Evolutionary conservation across 2,888 invertebrate species (phyloP).

Genomic region (Mycalesis mineus): DNA sequence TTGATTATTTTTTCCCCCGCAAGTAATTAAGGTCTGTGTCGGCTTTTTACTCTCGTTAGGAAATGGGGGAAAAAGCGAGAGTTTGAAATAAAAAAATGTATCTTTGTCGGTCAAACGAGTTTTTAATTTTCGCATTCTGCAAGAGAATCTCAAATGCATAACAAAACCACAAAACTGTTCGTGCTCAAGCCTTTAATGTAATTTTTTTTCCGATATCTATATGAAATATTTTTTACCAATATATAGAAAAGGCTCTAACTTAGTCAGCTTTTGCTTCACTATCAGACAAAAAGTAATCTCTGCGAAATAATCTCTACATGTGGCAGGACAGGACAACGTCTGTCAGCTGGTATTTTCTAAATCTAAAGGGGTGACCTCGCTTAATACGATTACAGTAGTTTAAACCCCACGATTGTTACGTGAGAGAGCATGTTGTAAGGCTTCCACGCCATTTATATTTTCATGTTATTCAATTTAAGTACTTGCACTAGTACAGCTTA

Average conservation of each 20-base stretch:
- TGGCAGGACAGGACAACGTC: too few species aligned
- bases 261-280: too few species aligned
- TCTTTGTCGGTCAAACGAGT: background rate
- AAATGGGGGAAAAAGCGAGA: slow-evolving; percentile 1
- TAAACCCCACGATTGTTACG: slow-evolving; percentile 5
- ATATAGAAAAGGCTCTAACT: too few species aligned
- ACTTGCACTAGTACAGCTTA: too few species aligned
- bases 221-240: too few species aligned
- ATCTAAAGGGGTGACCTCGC: slow-evolving; percentile 5
- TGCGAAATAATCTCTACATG: too few species aligned
- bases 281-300: too few species aligned
- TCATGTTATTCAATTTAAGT: background rate
- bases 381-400: slow-evolving; percentile 6
- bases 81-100: background rate
- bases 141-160: too few species aligned
- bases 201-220: too few species aligned
- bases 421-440: slow-evolving; percentile 1
- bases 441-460: slow-evolving; percentile 6
- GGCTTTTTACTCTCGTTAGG: background rate
- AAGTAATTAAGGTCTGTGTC: slow-evolving; percentile 2
- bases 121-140: background rate
- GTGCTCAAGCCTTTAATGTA: too few species aligned
- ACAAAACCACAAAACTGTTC: too few species aligned
- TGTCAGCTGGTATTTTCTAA: background rate
- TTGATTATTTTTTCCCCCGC: slow-evolving; percentile 5